These are phyloP conservation scores for Suncus etruscus DNA, from an alignment of 2,113 vertebrate genomes.

Conservation along the genomic window DNA sequence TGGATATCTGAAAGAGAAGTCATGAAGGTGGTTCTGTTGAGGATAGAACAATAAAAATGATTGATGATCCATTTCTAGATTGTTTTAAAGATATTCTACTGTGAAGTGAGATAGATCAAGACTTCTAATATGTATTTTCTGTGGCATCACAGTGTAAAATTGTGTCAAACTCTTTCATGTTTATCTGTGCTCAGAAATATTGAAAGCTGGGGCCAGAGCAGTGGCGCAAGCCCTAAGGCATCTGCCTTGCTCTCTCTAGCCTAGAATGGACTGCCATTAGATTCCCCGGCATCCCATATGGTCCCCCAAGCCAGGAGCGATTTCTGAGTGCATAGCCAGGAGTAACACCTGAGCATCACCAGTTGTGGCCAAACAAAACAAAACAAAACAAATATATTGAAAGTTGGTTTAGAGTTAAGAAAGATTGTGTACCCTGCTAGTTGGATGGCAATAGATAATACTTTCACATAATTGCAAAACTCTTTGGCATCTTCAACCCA, in stretches of 20 bases:
- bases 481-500: background rate
- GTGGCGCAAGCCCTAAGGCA: too few relatives aligned
- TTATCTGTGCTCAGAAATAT: background rate
- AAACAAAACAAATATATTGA: too few relatives aligned
- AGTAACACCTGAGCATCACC: too few relatives aligned
- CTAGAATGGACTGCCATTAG: too few relatives aligned
- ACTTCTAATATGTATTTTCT: background rate
- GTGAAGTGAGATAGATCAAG: background rate
- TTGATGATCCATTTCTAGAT: background rate
- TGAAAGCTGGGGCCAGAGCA: background rate
- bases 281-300: too few relatives aligned
- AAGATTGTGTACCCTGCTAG: background rate
- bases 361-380: too few relatives aligned
- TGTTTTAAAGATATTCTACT: background rate
- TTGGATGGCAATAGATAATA: background rate
- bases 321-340: too few relatives aligned
- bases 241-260: too few relatives aligned
- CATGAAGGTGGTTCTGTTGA: background rate
- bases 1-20: background rate
- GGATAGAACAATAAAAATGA: background rate
- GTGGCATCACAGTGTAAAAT: background rate
- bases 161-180: background rate
- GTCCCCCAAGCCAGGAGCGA: too few relatives aligned
- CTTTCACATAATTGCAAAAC: background rate
- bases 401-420: background rate